Conservation (phyloP, 2,888 invertebrate genomes). For the Dryocosmus kuriphilus region DNA sequence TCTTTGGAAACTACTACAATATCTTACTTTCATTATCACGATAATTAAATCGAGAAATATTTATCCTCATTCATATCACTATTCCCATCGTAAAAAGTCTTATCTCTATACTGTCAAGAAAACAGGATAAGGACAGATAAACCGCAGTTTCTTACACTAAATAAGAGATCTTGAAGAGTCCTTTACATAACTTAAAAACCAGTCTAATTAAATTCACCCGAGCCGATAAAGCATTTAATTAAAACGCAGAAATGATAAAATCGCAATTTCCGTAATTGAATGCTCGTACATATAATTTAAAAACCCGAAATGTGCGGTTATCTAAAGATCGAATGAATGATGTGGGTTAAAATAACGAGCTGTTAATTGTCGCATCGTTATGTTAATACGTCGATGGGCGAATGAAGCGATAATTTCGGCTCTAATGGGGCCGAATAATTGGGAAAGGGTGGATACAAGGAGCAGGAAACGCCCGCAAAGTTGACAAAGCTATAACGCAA, state of each 20-base stretch:
- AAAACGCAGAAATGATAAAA: conserved; percentile 35
- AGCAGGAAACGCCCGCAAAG: conserved; percentile 50
- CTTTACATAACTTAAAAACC: conserved; percentile 36
- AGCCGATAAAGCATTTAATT: conserved; percentile 33
- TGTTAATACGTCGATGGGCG: conserved; percentile 69
- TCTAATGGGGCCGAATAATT: conserved; percentile 75
- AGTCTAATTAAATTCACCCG: conserved; percentile 32
- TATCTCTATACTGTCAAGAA: conserved; percentile 10
- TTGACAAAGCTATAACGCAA: conserved; percentile 53
- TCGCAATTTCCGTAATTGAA: conserved; percentile 37
- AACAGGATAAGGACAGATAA: conserved; percentile 36
- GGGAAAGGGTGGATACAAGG: conserved; percentile 63
- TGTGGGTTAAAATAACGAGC: conserved; percentile 52
- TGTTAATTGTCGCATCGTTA: conserved; percentile 72
- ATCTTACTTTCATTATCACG: background rate
- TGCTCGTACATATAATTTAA: conserved; percentile 20
- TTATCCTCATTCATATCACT: conserved; percentile 14
- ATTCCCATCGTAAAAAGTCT: conserved; percentile 14
- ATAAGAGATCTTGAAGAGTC: conserved; percentile 17
- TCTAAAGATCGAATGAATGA: conserved; percentile 25
- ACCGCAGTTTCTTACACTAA: conserved; percentile 26
- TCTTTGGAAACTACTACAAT: background rate
- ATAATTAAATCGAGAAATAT: conserved; percentile 26
- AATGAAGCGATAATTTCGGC: conserved; percentile 72
- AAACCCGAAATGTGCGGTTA: conserved; percentile 21